Base-by-base conservation (phyloP, 2,797 vertebrate genomes). In the Neosilurus hyrtlii region DNA sequence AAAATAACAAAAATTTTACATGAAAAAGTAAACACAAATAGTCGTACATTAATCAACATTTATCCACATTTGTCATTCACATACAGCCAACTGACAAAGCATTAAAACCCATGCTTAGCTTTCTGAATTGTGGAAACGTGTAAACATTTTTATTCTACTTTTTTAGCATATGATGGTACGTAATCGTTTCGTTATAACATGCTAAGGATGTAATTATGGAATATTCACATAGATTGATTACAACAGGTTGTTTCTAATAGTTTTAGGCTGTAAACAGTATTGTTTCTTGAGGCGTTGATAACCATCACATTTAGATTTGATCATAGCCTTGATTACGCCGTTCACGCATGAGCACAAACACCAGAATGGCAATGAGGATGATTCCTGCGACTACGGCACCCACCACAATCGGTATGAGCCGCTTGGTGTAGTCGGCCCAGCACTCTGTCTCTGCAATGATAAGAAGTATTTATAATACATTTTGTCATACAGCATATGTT, bases 401-500 rank as follows among this genome's bases (percentile, higher is more conserved):
- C 35, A 96, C 18, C 0, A 92, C 87, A 1, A 95, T 77, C 65
- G 95, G 95, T 66, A 95, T 80, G 43, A 92, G 80, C 82, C 86
- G 91, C 88, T 90, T 92, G 84, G 88, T 93, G 85, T 72, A 94
- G 86, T 98, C 96, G 1, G 82, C 88, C 91, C 88, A 94, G 87
- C 97, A 99, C 90, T 96, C 96, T 80, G 93, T 90, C 81, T 90
- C 97, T 98, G 94, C 63, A 93, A 87, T 43, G 2, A 84, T 0
- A 56, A 43, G 11, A 74, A 82, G 12, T 10, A 80, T 67, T 30
- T 43, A 54, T 35, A 82, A 75, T 51, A 30, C 2, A 8, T 56
- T 79, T 22, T 18, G 1, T 57, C 30, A 26, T 11, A 24, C n/a
- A 20, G 22, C 37, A 62, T 24, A 24, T 77, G 6, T 24, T 62